phyloP scores from a whole-genome alignment of 2,888 invertebrate species.

The Diarsia dahlii region DNA sequence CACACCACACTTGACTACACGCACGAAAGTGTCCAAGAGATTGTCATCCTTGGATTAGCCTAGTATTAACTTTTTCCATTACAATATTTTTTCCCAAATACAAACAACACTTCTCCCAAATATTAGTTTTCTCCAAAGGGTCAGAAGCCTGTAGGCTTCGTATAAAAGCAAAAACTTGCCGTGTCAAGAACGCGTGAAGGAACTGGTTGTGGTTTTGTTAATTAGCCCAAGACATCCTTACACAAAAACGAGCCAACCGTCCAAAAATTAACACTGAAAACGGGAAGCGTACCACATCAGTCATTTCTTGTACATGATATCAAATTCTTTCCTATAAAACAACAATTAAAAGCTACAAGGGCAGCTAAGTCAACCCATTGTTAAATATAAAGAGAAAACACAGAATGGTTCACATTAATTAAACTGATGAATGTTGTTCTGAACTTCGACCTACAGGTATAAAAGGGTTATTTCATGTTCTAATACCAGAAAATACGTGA shows the following conservation, averaged over 20 bases:
- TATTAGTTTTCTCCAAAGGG: constrained; percentile 5
- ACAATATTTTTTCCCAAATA: neutral
- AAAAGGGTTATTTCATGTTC: constrained; percentile 24
- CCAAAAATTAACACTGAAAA: constrained; percentile 3
- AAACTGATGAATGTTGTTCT: constrained; percentile 18
- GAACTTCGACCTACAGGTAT: constrained; percentile 35
- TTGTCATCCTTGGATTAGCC: too few species aligned
- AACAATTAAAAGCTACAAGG: neutral
- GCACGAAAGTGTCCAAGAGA: neutral
- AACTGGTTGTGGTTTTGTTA: constrained; percentile 55
- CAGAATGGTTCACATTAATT: constrained; percentile 8
- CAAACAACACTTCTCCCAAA: neutral
- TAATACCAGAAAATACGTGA: constrained; percentile 40
- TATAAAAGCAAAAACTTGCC: constrained; percentile 18
- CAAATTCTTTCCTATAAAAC: constrained; percentile 5
- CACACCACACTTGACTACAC: too few species aligned
- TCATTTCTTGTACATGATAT: neutral
- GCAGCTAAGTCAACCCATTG: constrained; percentile 21
- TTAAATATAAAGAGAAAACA: constrained; percentile 39
- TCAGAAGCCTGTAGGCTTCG: neutral
- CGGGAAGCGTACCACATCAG: neutral
- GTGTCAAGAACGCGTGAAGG: constrained; percentile 33
- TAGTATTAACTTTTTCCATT: neutral
- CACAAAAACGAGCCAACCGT: constrained; percentile 24
- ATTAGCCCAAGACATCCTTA: constrained; percentile 44